Percentiles rank a stretch among this genome's conserved stretches.
phyloP scores from a whole-genome alignment of 2,888 invertebrate species.

The Torymus tubicola region DNA sequence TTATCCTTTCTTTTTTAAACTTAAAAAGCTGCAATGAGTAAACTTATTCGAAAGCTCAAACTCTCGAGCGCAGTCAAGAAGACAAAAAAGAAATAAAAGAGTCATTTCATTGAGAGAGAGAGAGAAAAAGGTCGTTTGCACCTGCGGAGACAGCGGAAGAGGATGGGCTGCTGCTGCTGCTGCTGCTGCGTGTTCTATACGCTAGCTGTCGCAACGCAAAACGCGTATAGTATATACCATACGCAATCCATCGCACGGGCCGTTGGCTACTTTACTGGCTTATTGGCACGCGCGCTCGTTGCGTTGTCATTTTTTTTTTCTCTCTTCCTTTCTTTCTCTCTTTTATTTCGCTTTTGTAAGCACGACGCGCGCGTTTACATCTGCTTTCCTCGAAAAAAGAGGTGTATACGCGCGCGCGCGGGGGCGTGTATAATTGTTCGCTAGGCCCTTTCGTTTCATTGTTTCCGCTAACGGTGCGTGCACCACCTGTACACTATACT shows the following conservation, averaged over 20 bases:
- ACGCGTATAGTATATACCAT: too few species aligned
- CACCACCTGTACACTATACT: background rate
- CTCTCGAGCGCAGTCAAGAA: too few species aligned
- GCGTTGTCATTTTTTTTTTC: constrained; percentile 18
- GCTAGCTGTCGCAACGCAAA: too few species aligned
- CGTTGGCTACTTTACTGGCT: constrained; percentile 57
- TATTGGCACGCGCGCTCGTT: constrained; percentile 52
- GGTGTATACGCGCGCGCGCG: constrained; percentile 2
- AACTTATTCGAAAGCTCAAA: too few species aligned
- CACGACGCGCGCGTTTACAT: background rate
- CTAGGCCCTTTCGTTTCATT: background rate
- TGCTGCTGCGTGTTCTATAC: constrained; percentile 39
- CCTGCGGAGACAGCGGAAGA: constrained; percentile 63
- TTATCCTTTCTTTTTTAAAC: too few species aligned
- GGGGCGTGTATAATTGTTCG: constrained; percentile 15
- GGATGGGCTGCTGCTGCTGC: constrained; percentile 69
- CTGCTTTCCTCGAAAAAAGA: constrained; percentile 18
- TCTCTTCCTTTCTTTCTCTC: constrained; percentile 9
- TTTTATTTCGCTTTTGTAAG: background rate
- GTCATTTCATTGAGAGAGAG: constrained; percentile 6
- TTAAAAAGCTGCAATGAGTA: too few species aligned
- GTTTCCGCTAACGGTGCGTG: background rate
- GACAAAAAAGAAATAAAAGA: too few species aligned
- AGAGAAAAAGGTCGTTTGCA: constrained; percentile 48
- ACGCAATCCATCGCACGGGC: constrained; percentile 36